phyloP scores from a whole-genome alignment of 1,140 invertebrate genomes.

The Rhynchophorus ferrugineus region DNA sequence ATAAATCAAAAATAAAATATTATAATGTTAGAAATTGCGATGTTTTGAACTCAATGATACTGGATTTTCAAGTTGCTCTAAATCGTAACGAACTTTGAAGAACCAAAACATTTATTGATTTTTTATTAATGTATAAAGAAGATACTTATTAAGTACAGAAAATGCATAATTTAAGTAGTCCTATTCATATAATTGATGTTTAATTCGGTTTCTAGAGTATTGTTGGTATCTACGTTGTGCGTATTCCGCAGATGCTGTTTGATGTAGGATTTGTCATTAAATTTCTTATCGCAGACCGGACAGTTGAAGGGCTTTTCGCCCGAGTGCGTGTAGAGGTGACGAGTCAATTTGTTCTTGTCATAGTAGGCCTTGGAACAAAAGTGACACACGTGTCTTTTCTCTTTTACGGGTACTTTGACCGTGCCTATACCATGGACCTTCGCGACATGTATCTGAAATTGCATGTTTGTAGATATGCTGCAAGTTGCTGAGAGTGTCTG shows the following conservation, averaged over 20 bases:
- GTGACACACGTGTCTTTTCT: constrained; percentile 23
- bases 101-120: too few species aligned
- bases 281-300: constrained; percentile 51
- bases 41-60: too few species aligned
- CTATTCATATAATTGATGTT: constrained; percentile 1
- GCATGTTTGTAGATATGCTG: background rate
- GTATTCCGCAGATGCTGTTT: constrained; percentile 24
- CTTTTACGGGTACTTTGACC: constrained; percentile 21
- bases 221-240: constrained; percentile 11
- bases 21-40: too few species aligned
- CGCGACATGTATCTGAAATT: constrained; percentile 26
- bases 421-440: constrained; percentile 22
- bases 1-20: too few species aligned
- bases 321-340: constrained; percentile 58
- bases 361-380: constrained; percentile 46
- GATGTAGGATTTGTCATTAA: constrained; percentile 28
- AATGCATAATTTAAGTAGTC: background rate
- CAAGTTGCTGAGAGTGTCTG: too few species aligned
- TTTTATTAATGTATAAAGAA: too few species aligned
- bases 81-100: too few species aligned
- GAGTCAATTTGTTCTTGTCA: constrained; percentile 50
- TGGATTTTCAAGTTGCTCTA: too few species aligned
- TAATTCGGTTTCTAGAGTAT: background rate
- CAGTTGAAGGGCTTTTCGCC: constrained; percentile 62
- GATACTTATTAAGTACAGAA: too few species aligned